Evolutionary conservation across 2,797 vertebrate species (phyloP).

Genomic region (Thaleichthys pacificus): DNA sequence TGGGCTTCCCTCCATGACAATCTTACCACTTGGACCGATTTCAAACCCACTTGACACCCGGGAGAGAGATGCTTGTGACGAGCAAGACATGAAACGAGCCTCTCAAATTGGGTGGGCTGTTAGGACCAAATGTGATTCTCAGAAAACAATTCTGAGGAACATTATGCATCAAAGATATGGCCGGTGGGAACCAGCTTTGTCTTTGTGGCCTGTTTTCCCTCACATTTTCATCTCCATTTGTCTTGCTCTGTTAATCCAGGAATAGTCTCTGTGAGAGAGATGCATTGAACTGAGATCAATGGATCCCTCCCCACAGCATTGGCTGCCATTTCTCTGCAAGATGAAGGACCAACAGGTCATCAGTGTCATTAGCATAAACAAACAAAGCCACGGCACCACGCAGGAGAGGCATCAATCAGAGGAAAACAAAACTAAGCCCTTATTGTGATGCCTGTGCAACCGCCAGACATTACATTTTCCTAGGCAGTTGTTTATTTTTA

Average conservation of each 20-base stretch:
- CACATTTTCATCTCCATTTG: slow-evolving; percentile 48
- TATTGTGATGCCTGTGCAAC: slow-evolving; percentile 54
- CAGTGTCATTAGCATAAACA: slow-evolving; percentile 75
- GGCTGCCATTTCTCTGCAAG: slow-evolving; percentile 75
- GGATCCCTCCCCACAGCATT: slow-evolving; percentile 68
- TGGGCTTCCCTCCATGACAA: background rate
- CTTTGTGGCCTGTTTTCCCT: slow-evolving; percentile 15
- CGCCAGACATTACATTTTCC: slow-evolving; percentile 41
- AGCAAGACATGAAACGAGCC: background rate
- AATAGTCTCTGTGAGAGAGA: slow-evolving; percentile 60
- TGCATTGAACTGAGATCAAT: slow-evolving; percentile 71
- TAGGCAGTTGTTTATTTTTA: slow-evolving; percentile 18
- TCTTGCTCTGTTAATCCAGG: slow-evolving; percentile 59
- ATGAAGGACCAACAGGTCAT: slow-evolving; percentile 77
- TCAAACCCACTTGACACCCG: slow-evolving; percentile 5
- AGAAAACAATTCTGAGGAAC: background rate
- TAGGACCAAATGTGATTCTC: background rate
- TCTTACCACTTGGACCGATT: background rate
- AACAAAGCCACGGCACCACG: slow-evolving; percentile 65
- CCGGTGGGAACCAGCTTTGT: background rate
- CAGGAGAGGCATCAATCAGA: slow-evolving; percentile 67
- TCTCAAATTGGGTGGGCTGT: background rate
- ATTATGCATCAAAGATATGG: slow-evolving; percentile 1
- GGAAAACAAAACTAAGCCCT: slow-evolving; percentile 67
- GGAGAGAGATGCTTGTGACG: background rate